Evolutionary conservation across 2,797 vertebrate species (phyloP), one percentile per base, ranked within the genome.

Genomic region (Agapornis canus): DNA sequence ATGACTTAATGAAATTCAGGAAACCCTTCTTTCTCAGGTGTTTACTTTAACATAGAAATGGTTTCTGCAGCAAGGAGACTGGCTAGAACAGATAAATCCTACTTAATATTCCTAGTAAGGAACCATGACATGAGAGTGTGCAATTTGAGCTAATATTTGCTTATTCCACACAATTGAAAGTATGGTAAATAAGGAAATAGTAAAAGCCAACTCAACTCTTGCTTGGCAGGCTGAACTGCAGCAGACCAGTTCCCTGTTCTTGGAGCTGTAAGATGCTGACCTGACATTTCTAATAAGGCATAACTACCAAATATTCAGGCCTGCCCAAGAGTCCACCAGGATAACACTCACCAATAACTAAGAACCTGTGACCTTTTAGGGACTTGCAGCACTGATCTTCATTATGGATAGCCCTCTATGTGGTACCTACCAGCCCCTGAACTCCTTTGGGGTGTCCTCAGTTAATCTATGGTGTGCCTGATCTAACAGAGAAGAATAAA

Each of bases 321-420:
- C n/a, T 45, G 29, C 15, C 18, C 22, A 40, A 66, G 43, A 88
- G 22, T 15, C 10, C 13, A 26, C 11, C 57, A 82, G 29, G 10
- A 68, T 42, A 26, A 42, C n/a, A 18, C 13, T 66, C 13, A 63
- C 16, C 27, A 63, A 6, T 14, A 66, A 20, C 6, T 4, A 37
- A 66, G n/a, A 59, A 20, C 14, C 7, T 13, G 31, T 22, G 7
- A 6, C 45, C 6, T 73, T 71, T 90, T 56, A 40, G 54, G 40
- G 35, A 35, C 11, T 25, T 13, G 16, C 27, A 43, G 19, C 7
- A 18, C 3, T 23, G 7, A 51, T n/a, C 17, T 66, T 56, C 4
- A 0, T 63, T 31, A 31, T 10, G 60, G 7, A 37, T 13, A 54
- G 8, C 4, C 11, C 16, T 54, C 10, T 26, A 0, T 25, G 18